These are phyloP conservation scores for Lycophotia porphyrea DNA, from an alignment of 2,888 invertebrate species.

Conservation along the genomic window DNA sequence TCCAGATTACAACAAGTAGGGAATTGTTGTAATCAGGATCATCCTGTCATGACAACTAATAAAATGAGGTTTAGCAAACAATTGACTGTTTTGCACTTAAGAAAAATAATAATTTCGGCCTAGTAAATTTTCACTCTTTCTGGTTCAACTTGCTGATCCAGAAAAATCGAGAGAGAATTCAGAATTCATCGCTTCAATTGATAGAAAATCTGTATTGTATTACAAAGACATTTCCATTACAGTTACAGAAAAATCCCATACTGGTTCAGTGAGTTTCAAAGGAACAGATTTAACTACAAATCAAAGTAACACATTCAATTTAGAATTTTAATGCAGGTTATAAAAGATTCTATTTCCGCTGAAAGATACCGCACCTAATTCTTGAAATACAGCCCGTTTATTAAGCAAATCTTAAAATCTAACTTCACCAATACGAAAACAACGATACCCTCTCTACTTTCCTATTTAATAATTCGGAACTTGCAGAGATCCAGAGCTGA, in stretches of 20 bases:
- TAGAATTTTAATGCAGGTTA: neutral
- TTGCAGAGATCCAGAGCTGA: constrained; percentile 69
- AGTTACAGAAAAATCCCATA: neutral
- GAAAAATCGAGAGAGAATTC: too few relatives aligned
- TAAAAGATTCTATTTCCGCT: neutral
- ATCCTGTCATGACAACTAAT: neutral
- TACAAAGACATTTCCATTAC: neutral
- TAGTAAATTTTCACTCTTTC: neutral
- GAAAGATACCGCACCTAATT: neutral
- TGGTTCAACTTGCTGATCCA: too few relatives aligned
- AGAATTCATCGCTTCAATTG: neutral
- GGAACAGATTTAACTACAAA: neutral
- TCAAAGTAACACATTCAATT: neutral
- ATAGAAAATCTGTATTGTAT: neutral
- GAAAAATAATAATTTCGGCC: neutral
- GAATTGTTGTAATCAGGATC: neutral
- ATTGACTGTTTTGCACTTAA: neutral
- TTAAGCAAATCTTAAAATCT: neutral
- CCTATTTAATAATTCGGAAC: constrained; percentile 58
- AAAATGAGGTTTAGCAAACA: neutral
- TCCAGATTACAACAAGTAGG: too few relatives aligned
- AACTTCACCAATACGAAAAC: neutral
- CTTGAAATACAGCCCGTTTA: neutral
- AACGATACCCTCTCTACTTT: constrained; percentile 56
- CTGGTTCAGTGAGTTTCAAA: neutral